phyloP scores from a whole-genome alignment of 1,140 invertebrate species.

The Caerostris darwini region DNA sequence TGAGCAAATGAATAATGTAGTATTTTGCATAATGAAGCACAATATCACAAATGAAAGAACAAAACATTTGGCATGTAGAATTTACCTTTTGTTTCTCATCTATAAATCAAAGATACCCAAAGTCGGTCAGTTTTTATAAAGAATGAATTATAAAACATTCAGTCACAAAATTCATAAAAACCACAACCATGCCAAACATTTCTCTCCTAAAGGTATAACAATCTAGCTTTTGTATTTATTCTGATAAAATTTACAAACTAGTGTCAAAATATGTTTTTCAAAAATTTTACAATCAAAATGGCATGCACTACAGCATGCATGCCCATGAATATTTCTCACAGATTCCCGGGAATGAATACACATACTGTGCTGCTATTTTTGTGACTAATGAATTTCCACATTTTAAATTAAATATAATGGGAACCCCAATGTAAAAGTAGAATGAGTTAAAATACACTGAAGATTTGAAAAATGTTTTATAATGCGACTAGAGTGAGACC shows the following conservation, averaged over 20 bases:
- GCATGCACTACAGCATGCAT: no score
- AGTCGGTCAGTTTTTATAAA: background rate
- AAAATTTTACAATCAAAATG: background rate
- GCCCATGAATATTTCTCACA: background rate
- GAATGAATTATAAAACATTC: background rate
- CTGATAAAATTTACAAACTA: no score
- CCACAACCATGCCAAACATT: background rate
- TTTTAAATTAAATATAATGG: background rate
- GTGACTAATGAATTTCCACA: no score
- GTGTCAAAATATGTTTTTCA: background rate
- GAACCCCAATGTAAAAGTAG: background rate
- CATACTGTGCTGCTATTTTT: no score
- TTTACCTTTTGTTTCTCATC: constrained; percentile 1
- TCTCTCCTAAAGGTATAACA: background rate
- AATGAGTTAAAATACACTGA: background rate
- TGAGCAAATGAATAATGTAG: constrained; percentile 28
- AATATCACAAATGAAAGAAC: constrained; percentile 20
- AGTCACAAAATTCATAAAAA: background rate
- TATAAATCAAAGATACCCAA: background rate
- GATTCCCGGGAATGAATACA: no score
- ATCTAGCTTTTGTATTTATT: background rate
- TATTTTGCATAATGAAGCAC: background rate
- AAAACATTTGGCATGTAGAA: constrained; percentile 21
- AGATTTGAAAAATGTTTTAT: background rate
- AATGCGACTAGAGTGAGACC: constrained; percentile 6